Evolutionary conservation across 2,888 invertebrate genomes (phyloP).

Genomic region (Aspidapion aeneum): DNA sequence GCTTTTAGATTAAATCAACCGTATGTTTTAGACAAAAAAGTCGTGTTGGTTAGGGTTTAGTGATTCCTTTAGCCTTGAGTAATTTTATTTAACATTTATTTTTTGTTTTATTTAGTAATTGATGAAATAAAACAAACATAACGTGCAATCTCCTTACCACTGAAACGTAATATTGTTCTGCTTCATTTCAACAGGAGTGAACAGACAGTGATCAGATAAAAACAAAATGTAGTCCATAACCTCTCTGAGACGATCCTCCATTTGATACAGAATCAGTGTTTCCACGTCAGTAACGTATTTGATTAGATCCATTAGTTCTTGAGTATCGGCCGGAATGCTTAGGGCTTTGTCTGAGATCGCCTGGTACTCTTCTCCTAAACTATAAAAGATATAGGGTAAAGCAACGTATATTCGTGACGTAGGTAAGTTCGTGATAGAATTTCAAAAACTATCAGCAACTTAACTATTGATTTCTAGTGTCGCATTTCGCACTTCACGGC

Average conservation of each 20-base stretch:
- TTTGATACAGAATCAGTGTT: slow-evolving; percentile 61
- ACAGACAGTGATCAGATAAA: slow-evolving; percentile 75
- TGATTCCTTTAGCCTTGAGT: too few relatives aligned
- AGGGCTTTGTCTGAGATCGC: slow-evolving; percentile 73
- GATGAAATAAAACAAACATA: slow-evolving; percentile 6
- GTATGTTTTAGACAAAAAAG: too few relatives aligned
- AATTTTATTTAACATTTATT: too few relatives aligned
- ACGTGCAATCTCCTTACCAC: slow-evolving; percentile 54
- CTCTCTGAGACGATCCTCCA: slow-evolving; percentile 70
- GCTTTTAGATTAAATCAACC: too few relatives aligned
- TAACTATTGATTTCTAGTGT: too few relatives aligned
- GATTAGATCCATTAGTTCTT: slow-evolving; percentile 79
- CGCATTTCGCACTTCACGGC: too few relatives aligned
- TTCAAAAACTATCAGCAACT: too few relatives aligned
- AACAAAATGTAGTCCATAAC: slow-evolving; percentile 74
- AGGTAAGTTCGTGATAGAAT: too few relatives aligned
- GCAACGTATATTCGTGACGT: too few relatives aligned
- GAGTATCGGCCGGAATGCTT: slow-evolving; percentile 77
- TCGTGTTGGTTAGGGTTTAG: too few relatives aligned
- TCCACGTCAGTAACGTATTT: slow-evolving; percentile 74
- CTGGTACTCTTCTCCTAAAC: slow-evolving; percentile 82
- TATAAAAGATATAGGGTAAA: too few relatives aligned
- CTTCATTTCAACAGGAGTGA: slow-evolving; percentile 82
- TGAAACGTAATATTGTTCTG: slow-evolving; percentile 84
- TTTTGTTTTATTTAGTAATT: too few relatives aligned